These are phyloP conservation scores for Xenopus laevis DNA, from an alignment of 2,113 vertebrate genomes.

Conservation along the genomic window DNA sequence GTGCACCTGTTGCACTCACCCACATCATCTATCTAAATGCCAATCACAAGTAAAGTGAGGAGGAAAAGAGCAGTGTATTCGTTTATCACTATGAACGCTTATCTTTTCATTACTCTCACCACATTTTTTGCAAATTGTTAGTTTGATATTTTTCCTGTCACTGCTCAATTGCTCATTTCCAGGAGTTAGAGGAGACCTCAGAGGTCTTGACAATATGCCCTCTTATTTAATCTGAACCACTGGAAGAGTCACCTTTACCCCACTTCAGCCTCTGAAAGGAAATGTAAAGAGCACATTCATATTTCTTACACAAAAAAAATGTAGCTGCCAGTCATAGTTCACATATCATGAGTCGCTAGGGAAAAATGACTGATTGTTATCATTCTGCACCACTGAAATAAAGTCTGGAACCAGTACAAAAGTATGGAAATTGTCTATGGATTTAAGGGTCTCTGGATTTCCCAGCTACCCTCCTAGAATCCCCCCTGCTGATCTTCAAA, in stretches of 20 bases:
- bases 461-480: conserved; percentile 5
- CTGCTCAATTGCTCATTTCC: no score
- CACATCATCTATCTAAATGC: no score
- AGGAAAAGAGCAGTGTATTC: no score
- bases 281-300: neutral
- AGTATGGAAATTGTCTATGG: conserved; percentile 16
- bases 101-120: no score
- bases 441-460: conserved; percentile 5
- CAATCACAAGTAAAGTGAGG: no score
- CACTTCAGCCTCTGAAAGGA: neutral
- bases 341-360: neutral
- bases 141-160: no score
- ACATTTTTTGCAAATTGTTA: no score
- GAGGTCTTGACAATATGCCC: neutral
- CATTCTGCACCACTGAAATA: conserved; percentile 8
- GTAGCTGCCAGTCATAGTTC: neutral
- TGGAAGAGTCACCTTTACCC: neutral
- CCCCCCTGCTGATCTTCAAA: conserved; percentile 14
- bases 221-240: neutral
- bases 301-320: conserved; percentile 2
- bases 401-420: conserved; percentile 12
- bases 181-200: no score
- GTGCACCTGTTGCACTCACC: no score
- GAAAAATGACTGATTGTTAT: conserved; percentile 11
- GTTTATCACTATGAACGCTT: no score